phyloP scores from a whole-genome alignment of 2,113 vertebrate species.

The Chloroceryle aenea region DNA sequence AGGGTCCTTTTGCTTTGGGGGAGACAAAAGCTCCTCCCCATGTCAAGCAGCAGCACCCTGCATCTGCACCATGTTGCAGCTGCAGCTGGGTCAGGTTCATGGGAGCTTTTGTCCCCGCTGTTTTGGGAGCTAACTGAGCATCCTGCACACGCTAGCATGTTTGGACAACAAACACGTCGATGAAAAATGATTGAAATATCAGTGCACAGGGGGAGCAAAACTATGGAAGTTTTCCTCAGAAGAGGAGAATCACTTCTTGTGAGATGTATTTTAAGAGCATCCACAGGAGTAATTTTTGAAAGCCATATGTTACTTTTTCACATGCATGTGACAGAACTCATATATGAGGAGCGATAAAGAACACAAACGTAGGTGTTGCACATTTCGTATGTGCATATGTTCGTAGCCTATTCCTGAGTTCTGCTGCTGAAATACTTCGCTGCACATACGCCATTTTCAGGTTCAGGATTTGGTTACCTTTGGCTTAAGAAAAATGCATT shows the following conservation, averaged over 20 bases:
- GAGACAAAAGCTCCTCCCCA: not conserved
- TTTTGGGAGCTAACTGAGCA: not conserved
- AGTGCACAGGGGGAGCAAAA: not conserved
- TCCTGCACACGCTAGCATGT: not conserved
- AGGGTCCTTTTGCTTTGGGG: not conserved
- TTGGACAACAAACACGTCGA: fast-evolving
- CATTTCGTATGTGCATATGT: conserved; percentile 60
- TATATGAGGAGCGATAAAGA: conserved; percentile 47
- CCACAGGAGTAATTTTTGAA: conserved; percentile 51
- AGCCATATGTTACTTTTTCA: conserved; percentile 63
- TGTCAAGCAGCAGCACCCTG: not conserved
- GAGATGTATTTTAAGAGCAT: conserved; percentile 57
- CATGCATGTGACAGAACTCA: conserved; percentile 58
- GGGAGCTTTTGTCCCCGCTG: not conserved
- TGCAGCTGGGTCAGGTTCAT: not conserved
- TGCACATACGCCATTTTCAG: not conserved
- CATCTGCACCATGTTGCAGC: too few relatives aligned
- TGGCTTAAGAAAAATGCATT: not conserved
- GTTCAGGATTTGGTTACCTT: conserved; percentile 2
- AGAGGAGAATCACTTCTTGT: conserved; percentile 4
- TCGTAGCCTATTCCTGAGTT: not conserved
- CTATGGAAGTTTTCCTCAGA: not conserved
- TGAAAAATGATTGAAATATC: not conserved
- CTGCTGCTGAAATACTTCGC: conserved; percentile 10
- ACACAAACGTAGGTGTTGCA: conserved; percentile 63